Base-by-base conservation (phyloP, 2,113 vertebrate genomes). In the Chamaetylas fuelleborni region DNA sequence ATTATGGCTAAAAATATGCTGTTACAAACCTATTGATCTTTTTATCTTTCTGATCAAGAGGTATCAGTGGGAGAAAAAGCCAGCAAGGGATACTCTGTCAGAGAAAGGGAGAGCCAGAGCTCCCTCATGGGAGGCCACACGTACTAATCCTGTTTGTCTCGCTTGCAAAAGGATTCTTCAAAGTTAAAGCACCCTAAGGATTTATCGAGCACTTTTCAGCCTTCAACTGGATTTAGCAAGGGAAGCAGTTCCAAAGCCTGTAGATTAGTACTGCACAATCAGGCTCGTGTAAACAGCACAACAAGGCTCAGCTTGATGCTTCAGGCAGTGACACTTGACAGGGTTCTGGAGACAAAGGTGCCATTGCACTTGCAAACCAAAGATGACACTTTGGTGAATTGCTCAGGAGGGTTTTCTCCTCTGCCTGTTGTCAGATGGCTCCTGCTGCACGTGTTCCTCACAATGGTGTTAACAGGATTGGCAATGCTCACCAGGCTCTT, bases 261-360 rank as follows among this genome's bases (percentile, higher is more conserved):
- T 77, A 94, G 95, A 95, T 96, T 96, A 96, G 88, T 29, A 25
- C 53, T 48, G 90, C 90, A 93, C 95, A 89, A 88, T 79, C 90
- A 62, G 93, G 56, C 91, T 86, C 36, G 5, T 65, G 92, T 34
- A 71, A 91, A 86, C 1, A 0, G 69, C 89, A 69, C 36, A 78
- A 69, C 36, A 78, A 65, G 88, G 80, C 90, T 58, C 95, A 95
- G 90, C 82, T 42, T 81, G 95, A 71, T 43, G 54, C 45, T 76
- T 81, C 91, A 71, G 81, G 45, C 96, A 47, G 48, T 83, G 95
- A 93, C 95, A 96, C 81, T 88, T 81, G 26, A 85, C 96, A 96
- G 0, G 62, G 31, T 91, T 72, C 88, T 51, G 73, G 66, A 93
- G 85, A 95, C 94, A 96, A 97, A 92, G 61, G 70, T 91, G 72